phyloP scores from a whole-genome alignment of 2,797 vertebrate species.

The Meda fulgida region DNA sequence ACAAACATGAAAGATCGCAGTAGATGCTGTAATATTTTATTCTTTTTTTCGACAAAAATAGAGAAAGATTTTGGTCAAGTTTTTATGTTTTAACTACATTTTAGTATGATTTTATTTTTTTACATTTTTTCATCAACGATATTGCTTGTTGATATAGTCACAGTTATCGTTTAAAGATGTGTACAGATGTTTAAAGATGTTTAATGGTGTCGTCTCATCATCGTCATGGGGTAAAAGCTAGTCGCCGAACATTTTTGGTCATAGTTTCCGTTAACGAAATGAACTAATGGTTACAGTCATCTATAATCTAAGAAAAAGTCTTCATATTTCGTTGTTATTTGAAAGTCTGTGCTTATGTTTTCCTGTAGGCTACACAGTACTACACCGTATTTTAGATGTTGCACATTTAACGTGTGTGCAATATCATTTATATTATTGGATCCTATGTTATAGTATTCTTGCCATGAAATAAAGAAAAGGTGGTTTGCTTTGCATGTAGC shows the following conservation, averaged over 20 bases:
- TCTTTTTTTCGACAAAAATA: too few relatives aligned
- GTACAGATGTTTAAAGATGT: too few relatives aligned
- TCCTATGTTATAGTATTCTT: neutral
- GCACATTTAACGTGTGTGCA: neutral
- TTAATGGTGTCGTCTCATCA: too few relatives aligned
- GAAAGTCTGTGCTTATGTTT: too few relatives aligned
- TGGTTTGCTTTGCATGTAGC: neutral
- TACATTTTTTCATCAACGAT: too few relatives aligned
- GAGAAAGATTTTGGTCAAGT: too few relatives aligned
- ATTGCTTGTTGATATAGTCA: neutral
- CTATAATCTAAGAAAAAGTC: neutral
- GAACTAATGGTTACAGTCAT: neutral
- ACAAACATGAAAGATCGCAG: neutral
- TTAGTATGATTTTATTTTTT: too few relatives aligned
- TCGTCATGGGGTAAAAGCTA: too few relatives aligned
- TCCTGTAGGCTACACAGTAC: neutral
- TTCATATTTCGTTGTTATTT: too few relatives aligned
- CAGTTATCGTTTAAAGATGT: too few relatives aligned
- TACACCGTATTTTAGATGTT: neutral
- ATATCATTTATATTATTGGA: neutral
- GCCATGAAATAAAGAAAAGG: neutral
- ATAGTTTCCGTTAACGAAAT: neutral
- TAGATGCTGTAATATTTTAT: neutral
- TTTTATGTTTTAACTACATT: too few relatives aligned
- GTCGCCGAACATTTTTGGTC: neutral